Evolutionary conservation across 2,888 invertebrate species (phyloP).

Genomic region (Nasonovia ribisnigri): DNA sequence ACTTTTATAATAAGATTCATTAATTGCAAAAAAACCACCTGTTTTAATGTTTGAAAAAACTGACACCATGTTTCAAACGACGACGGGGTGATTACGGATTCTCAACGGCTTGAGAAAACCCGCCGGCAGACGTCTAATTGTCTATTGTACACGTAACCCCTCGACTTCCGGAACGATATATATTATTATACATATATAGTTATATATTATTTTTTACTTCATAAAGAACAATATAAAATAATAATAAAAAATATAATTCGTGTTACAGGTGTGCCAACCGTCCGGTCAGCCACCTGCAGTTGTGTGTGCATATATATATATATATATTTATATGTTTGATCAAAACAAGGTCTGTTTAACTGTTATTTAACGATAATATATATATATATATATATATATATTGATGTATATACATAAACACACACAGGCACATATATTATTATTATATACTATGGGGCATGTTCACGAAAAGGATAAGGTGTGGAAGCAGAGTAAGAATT

Average conservation of each 20-base stretch:
- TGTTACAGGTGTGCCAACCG: constrained; percentile 63
- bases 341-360: constrained; percentile 63
- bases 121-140: constrained; percentile 58
- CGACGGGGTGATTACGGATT: constrained; percentile 34
- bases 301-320: not conserved
- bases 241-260: constrained; percentile 61
- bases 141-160: constrained; percentile 63
- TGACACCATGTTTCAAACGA: constrained; percentile 51
- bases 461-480: constrained; percentile 56
- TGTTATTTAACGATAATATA: constrained; percentile 63
- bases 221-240: constrained; percentile 57
- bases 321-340: constrained; percentile 39
- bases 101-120: constrained; percentile 61
- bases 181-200: constrained; percentile 10
- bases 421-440: not conserved
- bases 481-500: constrained; percentile 59
- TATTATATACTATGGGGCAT: constrained; percentile 29
- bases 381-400: not conserved
- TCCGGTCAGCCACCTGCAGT: constrained; percentile 60
- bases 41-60: constrained; percentile 27
- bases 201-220: constrained; percentile 28
- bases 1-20: constrained; percentile 1
- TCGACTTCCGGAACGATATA: constrained; percentile 60
- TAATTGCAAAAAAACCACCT: constrained; percentile 51
- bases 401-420: constrained; percentile 13